Evolutionary conservation across 2,113 vertebrate species (phyloP), one percentile per base, ranked within the genome.

Genomic region (Cheilinus undulatus): DNA sequence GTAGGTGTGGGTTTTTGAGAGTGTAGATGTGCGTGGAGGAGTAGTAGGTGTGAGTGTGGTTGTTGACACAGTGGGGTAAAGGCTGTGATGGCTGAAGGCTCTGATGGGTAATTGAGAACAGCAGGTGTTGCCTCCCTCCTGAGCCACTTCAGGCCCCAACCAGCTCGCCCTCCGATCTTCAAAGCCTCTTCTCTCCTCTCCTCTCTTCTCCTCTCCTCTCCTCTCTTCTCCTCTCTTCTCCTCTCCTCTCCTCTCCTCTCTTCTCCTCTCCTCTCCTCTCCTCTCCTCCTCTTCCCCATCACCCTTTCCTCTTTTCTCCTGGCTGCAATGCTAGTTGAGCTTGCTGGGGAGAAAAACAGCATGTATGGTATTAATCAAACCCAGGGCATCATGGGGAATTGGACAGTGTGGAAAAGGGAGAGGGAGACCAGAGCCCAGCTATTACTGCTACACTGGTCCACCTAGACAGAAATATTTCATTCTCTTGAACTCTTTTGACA

Each of bases 21-120:
- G 49, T 59, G 52, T 68, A 62, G 5, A 40, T 63, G 64, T 74
- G 63, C 76, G 67, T 78, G 62, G 53, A 62, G 78, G 78, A 69
- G 68, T 57, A 38, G 66, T 62, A 64, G 54, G 65, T 75, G 76
- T 64, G 67, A 73, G 67, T 86, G 73, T 66, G 69, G 66, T 79
- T 87, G 86, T 85, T 90, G 83, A 87, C 81, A 87, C 69, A 77
- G 69, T 63, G 66, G 64, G 69, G 78, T 84, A 73, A 85, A 83
- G 78, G 76, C 84, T 82, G 66, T 74, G 79, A 87, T 86, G 61
- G 80, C 82, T 89, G 76, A 84, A 77, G 86, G 87, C 87, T 86
- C 76, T 80, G 80, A 85, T 86, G 83, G 76, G 88, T 92, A 89
- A 91, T 87, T 89, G 84, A 90, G 88, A 92, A 84, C 88, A 90